Base-by-base conservation (phyloP, 2,888 invertebrate species). In the Vanessa cardui region DNA sequence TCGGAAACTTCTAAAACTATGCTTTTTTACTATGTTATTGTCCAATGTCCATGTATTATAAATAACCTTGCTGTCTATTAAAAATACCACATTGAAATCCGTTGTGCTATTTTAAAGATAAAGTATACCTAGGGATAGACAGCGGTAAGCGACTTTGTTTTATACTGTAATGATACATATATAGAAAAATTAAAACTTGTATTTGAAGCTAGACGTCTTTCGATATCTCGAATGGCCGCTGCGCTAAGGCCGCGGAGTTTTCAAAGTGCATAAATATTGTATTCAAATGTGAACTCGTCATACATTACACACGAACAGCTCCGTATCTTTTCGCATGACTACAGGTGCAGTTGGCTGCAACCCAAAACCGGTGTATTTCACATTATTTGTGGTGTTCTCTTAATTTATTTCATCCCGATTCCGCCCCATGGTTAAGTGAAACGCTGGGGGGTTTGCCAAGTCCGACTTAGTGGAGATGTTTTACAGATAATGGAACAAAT, bases 311-410 rank as follows among this genome's bases (percentile, higher is more conserved):
- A 26, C 52, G 52, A 56, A 56, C 31, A 54, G 15, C 16, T 18
- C 39, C n/a, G 56, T 56, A 56, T 56, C 56, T 56, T 56, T 56
- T 56, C 56, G 56, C 60, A 65, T 61, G 65, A 65, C 52, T 62
- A 44, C 70, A 70, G 70, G 70, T 70, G 54, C 26, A 45, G 45
- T 67, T 70, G 70, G 70, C 67, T 47, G 16, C 46, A 20, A 6
- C 61, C 70, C 70, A 70, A 68, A 49, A 44, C 52, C 58, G 58
- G 67, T 67, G 66, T 71, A 69, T 67, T 64, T 67, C 66, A 67
- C 64, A 64, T 66, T 71, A 67, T 71, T 71, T 71, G 64, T 59
- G 70, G 67, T 62, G 58, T 69, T 62, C 64, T 62, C 59, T 66
- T 66, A 71, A 69, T 67, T 69, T 71, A 71, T 67, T 69, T 67